Conservation (phyloP, 2,113 vertebrate species). For the Ochotona curzoniae region DNA sequence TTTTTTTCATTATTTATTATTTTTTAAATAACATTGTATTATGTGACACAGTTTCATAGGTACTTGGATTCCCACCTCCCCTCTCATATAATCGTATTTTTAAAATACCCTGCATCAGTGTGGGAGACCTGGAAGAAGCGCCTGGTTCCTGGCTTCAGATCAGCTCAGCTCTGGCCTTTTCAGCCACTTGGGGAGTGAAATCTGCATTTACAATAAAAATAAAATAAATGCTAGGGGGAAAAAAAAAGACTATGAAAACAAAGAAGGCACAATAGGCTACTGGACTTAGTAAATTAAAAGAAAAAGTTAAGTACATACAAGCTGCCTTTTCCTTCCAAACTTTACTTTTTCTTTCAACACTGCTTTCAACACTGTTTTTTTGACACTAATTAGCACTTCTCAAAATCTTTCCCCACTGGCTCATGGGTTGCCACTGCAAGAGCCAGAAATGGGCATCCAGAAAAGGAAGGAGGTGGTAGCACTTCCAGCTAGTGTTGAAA, state of each 20-base stretch:
- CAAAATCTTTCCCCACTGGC: conserved; percentile 48
- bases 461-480: conserved; percentile 13
- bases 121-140: too few relatives aligned
- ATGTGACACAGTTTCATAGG: too few relatives aligned
- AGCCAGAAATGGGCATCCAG: conserved; percentile 53
- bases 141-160: too few relatives aligned
- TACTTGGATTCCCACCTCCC: too few relatives aligned
- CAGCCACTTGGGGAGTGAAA: too few relatives aligned
- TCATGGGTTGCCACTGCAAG: conserved; percentile 27
- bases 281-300: background rate
- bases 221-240: too few relatives aligned
- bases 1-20: too few relatives aligned
- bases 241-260: conserved; percentile 41
- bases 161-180: too few relatives aligned
- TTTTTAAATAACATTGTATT: too few relatives aligned
- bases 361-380: conserved; percentile 43
- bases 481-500: conserved; percentile 54
- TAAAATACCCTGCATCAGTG: too few relatives aligned
- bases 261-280: background rate
- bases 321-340: conserved; percentile 10
- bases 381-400: conserved; percentile 52
- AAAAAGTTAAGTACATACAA: background rate
- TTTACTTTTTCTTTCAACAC: conserved; percentile 57
- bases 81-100: too few relatives aligned
- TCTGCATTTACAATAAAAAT: too few relatives aligned